These are phyloP conservation scores for Sula dactylatra DNA, from an alignment of 2,113 vertebrate genomes.

Conservation along the genomic window DNA sequence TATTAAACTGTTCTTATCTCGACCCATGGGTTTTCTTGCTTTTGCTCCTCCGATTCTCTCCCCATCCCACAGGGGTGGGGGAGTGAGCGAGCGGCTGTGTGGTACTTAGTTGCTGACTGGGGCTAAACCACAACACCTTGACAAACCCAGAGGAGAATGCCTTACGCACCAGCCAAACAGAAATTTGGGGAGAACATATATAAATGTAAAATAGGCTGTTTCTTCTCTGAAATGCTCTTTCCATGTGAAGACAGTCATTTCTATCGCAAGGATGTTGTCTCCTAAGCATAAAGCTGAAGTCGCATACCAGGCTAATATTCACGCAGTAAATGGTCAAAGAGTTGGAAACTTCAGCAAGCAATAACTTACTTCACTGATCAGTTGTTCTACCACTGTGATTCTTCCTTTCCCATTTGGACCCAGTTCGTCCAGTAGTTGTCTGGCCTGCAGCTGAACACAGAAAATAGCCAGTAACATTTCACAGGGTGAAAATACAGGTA, in stretches of 20 bases:
- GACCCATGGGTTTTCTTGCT: too few relatives aligned
- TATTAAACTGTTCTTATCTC: too few relatives aligned
- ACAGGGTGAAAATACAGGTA: neutral
- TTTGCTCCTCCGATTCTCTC: too few relatives aligned
- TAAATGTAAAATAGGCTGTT: neutral
- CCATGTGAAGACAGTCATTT: neutral
- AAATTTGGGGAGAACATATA: neutral
- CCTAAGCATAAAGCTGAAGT: neutral
- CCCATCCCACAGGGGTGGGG: too few relatives aligned
- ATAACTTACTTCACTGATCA: constrained; percentile 80
- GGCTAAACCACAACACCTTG: too few relatives aligned
- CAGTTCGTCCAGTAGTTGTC: constrained; percentile 78
- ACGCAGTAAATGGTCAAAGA: neutral
- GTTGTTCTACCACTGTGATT: constrained; percentile 73
- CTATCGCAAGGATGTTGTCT: neutral
- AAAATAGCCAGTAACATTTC: neutral
- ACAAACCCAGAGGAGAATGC: neutral
- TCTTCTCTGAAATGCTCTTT: neutral
- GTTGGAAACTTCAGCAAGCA: neutral
- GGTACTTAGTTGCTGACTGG: too few relatives aligned
- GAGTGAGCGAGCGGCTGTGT: too few relatives aligned
- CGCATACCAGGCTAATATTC: neutral
- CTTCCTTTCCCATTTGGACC: constrained; percentile 71
- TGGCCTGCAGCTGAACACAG: constrained; percentile 66
- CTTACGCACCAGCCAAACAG: accelerated